Evolutionary conservation across 1,140 invertebrate genomes (phyloP).

Genomic region (Drosophila asahinai): DNA sequence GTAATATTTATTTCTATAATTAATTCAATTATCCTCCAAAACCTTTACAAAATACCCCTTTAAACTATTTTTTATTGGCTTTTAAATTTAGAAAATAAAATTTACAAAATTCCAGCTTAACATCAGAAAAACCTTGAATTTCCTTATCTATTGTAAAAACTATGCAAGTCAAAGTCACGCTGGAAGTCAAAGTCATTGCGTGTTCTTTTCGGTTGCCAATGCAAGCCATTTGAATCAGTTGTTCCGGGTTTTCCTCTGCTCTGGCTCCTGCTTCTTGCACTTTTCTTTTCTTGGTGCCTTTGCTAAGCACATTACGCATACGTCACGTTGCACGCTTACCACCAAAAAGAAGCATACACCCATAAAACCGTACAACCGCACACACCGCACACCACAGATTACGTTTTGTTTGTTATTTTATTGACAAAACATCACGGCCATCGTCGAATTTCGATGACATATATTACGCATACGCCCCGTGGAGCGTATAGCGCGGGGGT

Average conservation of each 20-base stretch:
- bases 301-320: constrained; percentile 23
- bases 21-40: not conserved
- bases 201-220: constrained; percentile 1
- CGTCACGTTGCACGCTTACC: constrained; percentile 14
- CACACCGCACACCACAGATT: constrained; percentile 16
- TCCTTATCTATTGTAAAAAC: not conserved
- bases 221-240: constrained; percentile 1
- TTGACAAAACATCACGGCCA: constrained; percentile 54
- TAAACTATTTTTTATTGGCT: not conserved
- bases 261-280: not conserved
- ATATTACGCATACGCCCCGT: constrained; percentile 37
- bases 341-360: not conserved
- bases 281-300: not conserved
- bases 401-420: constrained; percentile 49
- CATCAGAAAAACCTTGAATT: not conserved
- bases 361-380: constrained; percentile 1
- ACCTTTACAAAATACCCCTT: not conserved
- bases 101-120: not conserved
- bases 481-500: not conserved
- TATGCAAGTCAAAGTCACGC: not conserved
- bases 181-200: not conserved
- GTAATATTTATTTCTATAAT: too few relatives aligned
- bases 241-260: not conserved
- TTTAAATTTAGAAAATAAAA: not conserved
- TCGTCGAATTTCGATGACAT: constrained; percentile 25